A percentile compares a stretch with the other conserved stretches of the same genome.
Conservation (phyloP, 2,113 vertebrate genomes). For the Tragelaphus strepsiceros region DNA sequence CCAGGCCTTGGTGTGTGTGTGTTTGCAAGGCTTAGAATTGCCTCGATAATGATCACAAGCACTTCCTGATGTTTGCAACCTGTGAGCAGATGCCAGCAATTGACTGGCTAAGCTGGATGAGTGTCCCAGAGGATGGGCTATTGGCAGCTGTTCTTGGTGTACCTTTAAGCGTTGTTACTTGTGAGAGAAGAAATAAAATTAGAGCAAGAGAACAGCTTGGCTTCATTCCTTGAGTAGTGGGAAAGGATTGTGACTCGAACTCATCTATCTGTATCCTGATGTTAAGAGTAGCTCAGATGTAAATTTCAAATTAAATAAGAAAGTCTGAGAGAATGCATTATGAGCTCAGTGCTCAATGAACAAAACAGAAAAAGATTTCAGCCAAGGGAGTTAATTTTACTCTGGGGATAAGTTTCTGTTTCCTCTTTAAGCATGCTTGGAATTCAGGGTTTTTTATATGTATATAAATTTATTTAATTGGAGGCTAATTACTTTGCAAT, state of each 20-base stretch:
- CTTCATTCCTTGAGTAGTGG: constrained; percentile 41
- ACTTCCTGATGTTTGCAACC: constrained; percentile 15
- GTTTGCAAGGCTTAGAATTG: not conserved
- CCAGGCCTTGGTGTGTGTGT: not conserved
- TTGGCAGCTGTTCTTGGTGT: constrained; percentile 43
- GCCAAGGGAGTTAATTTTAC: constrained; percentile 59
- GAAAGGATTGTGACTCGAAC: constrained; percentile 36
- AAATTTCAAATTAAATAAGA: constrained; percentile 73
- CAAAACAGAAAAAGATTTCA: constrained; percentile 63
- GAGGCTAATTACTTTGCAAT: no score
- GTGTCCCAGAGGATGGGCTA: not conserved
- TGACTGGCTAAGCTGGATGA: constrained; percentile 1
- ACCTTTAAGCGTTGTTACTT: constrained; percentile 45
- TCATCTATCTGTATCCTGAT: constrained; percentile 48
- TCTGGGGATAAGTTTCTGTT: constrained; percentile 44
- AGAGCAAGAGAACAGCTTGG: constrained; percentile 50
- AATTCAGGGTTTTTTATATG: not conserved
- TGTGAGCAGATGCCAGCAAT: constrained; percentile 20
- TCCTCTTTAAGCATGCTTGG: constrained; percentile 20
- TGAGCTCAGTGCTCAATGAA: constrained; percentile 55
- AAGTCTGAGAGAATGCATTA: constrained; percentile 43
- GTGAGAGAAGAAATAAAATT: constrained; percentile 46
- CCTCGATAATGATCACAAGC: not conserved
- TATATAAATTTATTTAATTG: no score
- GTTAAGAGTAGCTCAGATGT: constrained; percentile 61